phyloP scores from a whole-genome alignment of 1,140 invertebrate genomes.

The Pogonus chalceus region DNA sequence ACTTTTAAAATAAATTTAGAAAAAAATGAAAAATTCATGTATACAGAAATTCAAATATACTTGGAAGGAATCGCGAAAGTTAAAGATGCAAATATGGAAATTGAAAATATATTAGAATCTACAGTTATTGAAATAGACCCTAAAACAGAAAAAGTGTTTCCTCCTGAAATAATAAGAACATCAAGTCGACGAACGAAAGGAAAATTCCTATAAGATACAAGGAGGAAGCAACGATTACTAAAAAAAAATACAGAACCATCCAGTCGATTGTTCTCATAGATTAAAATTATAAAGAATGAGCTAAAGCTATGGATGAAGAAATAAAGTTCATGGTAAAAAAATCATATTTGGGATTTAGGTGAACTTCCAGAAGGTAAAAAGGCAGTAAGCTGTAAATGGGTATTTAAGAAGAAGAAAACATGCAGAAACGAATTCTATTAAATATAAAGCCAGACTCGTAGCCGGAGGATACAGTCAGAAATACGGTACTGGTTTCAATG shows the following conservation, averaged over 20 bases:
- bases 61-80: no score
- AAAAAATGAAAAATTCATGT: no score
- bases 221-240: neutral
- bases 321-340: neutral
- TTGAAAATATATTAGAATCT: no score
- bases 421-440: conserved; percentile 17
- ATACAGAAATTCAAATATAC: no score
- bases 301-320: neutral
- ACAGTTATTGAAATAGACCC: no score
- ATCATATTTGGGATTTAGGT: neutral
- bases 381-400: neutral
- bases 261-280: neutral
- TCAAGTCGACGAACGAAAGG: neutral
- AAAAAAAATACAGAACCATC: neutral
- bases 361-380: neutral
- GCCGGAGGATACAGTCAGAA: conserved; percentile 34
- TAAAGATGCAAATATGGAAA: no score
- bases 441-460: conserved; percentile 34
- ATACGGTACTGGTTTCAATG: conserved; percentile 31
- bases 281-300: neutral
- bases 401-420: neutral
- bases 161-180: no score
- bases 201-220: neutral
- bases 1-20: no score
- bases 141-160: no score